A percentile compares a stretch with the other conserved stretches of the same genome.
phyloP scores from a whole-genome alignment of 2,888 invertebrate species.

The Troglohyphantes excavatus region DNA sequence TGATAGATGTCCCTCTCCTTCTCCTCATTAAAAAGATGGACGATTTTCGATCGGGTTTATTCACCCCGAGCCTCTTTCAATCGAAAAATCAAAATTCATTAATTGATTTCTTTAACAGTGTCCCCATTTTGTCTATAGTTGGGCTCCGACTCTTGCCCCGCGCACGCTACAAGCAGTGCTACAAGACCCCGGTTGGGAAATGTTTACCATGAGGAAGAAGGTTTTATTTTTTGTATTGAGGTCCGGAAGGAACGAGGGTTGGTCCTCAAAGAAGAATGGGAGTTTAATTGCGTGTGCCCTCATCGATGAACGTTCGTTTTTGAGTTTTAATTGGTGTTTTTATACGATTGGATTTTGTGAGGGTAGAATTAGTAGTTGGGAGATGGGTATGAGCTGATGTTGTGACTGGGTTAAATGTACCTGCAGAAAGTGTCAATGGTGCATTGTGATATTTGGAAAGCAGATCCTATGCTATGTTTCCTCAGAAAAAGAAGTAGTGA shows the following conservation, averaged over 20 bases:
- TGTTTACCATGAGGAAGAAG: conserved; percentile 10
- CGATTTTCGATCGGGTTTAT: conserved; percentile 64
- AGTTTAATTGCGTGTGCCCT: background rate
- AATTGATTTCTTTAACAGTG: conserved; percentile 39
- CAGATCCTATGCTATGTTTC: background rate
- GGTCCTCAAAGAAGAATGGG: background rate
- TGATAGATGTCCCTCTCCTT: conserved; percentile 59
- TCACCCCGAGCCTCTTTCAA: conserved; percentile 33
- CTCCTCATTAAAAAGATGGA: conserved; percentile 45
- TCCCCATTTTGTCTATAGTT: conserved; percentile 9
- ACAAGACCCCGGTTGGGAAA: background rate
- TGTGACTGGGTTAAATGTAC: background rate
- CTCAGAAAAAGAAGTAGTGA: too few species aligned
- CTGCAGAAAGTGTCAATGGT: too few species aligned
- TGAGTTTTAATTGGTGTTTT: background rate
- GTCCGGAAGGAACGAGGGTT: background rate
- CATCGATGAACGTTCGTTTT: background rate
- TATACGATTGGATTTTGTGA: background rate
- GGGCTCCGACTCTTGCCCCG: background rate
- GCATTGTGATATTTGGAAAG: too few species aligned
- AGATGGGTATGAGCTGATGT: too few species aligned
- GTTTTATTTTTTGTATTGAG: background rate
- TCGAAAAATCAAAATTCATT: conserved; percentile 41
- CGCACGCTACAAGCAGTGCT: too few species aligned
- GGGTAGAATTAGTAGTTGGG: background rate